Percentiles rank a stretch among this genome's conserved stretches.
phyloP scores from a whole-genome alignment of 2,888 invertebrate genomes.

The Yponomeuta plumbellus region DNA sequence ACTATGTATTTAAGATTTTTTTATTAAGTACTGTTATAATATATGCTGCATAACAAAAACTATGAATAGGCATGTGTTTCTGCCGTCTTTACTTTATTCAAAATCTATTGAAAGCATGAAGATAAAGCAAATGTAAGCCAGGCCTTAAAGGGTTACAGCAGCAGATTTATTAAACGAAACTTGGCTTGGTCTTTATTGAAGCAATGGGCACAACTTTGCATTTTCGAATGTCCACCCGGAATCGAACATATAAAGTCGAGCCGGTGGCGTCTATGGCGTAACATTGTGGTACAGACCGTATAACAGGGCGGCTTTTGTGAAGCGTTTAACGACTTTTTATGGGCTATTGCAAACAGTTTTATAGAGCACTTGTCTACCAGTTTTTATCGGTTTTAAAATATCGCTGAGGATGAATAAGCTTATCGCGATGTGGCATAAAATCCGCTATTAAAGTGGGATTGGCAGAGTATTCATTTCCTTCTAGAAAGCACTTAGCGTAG shows the following conservation, averaged over 20 bases:
- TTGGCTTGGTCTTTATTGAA: background rate
- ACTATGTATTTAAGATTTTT: no score
- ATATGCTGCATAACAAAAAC: no score
- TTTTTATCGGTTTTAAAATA: conserved; percentile 40
- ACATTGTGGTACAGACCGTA: conserved; percentile 55
- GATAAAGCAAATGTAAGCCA: no score
- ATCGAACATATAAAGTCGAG: background rate
- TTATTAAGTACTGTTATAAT: no score
- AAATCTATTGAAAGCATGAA: no score
- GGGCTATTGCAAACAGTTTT: conserved; percentile 55
- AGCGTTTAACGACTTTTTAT: conserved; percentile 63
- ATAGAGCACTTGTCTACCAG: conserved; percentile 44
- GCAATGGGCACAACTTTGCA: background rate
- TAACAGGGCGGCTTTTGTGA: conserved; percentile 45
- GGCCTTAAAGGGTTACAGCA: background rate
- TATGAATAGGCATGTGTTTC: no score
- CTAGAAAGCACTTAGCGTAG: background rate
- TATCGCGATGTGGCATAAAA: conserved; percentile 15
- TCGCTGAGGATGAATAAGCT: conserved; percentile 30
- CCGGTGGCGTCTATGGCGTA: conserved; percentile 25
- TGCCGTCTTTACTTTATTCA: no score
- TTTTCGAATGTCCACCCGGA: background rate
- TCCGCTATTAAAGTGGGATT: background rate
- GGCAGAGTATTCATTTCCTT: background rate
- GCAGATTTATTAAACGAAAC: background rate